These are phyloP conservation scores for Tetramorium bicarinatum DNA, from an alignment of 2,888 invertebrate species.

Conservation along the genomic window DNA sequence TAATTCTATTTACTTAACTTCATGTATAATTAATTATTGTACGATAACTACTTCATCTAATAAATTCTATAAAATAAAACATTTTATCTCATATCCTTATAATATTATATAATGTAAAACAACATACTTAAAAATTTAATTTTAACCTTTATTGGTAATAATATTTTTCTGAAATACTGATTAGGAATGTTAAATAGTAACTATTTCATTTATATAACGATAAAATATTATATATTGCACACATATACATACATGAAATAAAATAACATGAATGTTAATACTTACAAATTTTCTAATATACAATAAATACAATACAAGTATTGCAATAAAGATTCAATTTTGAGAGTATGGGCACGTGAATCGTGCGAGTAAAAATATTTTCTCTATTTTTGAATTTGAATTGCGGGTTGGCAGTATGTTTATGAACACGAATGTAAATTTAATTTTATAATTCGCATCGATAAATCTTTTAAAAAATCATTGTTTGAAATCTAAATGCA, in stretches of 20 bases:
- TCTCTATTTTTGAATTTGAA: background rate
- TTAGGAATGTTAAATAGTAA: slow-evolving; percentile 6
- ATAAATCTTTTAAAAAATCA: background rate
- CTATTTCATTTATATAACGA: background rate
- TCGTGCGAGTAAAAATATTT: background rate
- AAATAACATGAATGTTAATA: background rate
- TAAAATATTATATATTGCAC: background rate
- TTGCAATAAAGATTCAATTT: background rate
- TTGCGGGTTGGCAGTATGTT: background rate
- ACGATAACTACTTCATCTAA: background rate
- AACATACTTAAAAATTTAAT: background rate
- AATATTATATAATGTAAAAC: background rate
- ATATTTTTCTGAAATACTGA: background rate
- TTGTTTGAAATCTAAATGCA: background rate
- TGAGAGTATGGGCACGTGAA: background rate
- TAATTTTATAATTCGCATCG: background rate
- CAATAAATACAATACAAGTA: background rate
- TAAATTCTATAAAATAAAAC: background rate
- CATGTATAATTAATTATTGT: background rate
- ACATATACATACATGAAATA: background rate
- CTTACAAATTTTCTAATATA: background rate
- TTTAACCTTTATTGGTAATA: background rate
- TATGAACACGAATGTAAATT: slow-evolving; percentile 1
- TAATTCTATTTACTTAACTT: background rate
- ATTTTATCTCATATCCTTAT: background rate